Evolutionary conservation across 2,888 invertebrate genomes (phyloP).

Genomic region (Drosophila suboccidentalis): DNA sequence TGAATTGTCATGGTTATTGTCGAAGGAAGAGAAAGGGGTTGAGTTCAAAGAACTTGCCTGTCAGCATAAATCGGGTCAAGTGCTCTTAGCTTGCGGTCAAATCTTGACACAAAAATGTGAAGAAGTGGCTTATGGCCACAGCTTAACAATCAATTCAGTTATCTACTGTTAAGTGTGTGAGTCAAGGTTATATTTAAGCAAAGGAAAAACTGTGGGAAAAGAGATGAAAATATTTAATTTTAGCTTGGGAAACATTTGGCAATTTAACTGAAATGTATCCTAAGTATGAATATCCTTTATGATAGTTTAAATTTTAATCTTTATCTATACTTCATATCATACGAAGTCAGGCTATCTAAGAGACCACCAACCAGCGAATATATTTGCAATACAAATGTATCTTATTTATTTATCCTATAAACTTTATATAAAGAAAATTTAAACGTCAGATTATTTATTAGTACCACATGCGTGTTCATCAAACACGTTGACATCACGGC

Average conservation of each 20-base stretch:
- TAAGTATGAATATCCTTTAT: no score
- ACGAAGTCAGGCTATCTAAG: no score
- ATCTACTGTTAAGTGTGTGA: conserved; percentile 1
- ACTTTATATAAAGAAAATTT: not conserved
- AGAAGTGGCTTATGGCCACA: conserved; percentile 1
- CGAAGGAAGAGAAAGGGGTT: conserved; percentile 8
- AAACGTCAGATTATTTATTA: conserved; percentile 19
- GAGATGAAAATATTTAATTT: not conserved
- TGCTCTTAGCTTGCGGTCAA: conserved; percentile 21
- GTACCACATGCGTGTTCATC: not conserved
- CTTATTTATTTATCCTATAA: not conserved
- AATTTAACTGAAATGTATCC: no score
- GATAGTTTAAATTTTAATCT: no score
- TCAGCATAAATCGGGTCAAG: conserved; percentile 46
- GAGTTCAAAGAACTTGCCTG: conserved; percentile 19
- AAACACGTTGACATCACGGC: conserved; percentile 1
- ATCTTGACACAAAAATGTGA: conserved; percentile 13
- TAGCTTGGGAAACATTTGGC: no score
- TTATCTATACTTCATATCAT: no score
- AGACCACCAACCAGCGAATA: not conserved
- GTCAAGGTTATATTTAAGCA: not conserved
- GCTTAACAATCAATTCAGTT: conserved; percentile 16
- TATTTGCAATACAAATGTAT: not conserved
- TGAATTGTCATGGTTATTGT: conserved; percentile 32
- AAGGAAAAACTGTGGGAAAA: not conserved